A percentile compares a stretch with the other conserved stretches of the same genome.
These are phyloP conservation scores for Onychostoma macrolepis DNA, from an alignment of 2,113 vertebrate genomes.

Conservation along the genomic window DNA sequence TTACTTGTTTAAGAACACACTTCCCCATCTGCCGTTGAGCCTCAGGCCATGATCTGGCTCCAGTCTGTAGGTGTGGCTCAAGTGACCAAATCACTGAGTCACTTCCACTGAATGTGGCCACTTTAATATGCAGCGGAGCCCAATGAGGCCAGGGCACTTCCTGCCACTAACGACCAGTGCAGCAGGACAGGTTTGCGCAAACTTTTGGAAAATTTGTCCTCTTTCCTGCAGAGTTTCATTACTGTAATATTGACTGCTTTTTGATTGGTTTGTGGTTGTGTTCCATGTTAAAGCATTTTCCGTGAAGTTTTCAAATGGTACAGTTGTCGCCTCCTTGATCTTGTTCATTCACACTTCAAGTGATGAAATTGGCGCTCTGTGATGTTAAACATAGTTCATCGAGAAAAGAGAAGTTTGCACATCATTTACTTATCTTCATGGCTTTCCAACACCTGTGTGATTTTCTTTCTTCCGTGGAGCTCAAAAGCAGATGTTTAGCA, in stretches of 20 bases:
- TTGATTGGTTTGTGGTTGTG: neutral
- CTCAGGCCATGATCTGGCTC: conserved; percentile 32
- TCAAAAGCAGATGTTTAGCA: neutral
- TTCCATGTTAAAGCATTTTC: neutral
- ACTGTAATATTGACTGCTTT: neutral
- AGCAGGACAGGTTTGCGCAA: conserved; percentile 35
- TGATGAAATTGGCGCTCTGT: conserved; percentile 53
- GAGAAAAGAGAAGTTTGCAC: neutral
- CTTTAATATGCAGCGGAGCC: conserved; percentile 50
- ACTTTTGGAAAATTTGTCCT: neutral
- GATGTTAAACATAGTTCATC: neutral
- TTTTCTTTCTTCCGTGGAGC: neutral
- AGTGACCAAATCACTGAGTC: conserved; percentile 62
- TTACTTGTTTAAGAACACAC: conserved; percentile 9
- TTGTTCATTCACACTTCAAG: conserved; percentile 45
- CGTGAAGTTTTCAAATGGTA: neutral
- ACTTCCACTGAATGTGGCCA: conserved; percentile 56
- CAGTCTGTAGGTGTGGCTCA: conserved; percentile 63
- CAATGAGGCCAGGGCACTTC: conserved; percentile 49
- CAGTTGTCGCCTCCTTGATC: neutral
- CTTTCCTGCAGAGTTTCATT: neutral
- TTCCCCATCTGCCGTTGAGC: neutral
- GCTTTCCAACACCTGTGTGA: neutral
- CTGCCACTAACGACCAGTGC: conserved; percentile 60
- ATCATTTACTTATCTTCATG: neutral